Evolutionary conservation across 2,888 invertebrate genomes (phyloP).

Genomic region (Stenotaenia linearis): DNA sequence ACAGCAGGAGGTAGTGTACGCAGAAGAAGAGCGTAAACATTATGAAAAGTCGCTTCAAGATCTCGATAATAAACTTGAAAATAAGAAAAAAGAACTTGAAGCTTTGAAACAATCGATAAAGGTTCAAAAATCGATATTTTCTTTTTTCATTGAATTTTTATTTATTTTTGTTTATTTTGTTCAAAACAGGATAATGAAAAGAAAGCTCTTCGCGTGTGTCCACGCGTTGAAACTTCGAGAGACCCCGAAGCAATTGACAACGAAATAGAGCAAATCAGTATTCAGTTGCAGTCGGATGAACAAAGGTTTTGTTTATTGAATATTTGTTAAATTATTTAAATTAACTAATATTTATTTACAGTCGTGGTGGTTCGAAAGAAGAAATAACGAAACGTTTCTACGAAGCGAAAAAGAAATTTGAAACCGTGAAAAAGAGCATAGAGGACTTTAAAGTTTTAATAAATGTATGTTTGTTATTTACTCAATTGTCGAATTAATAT

Average conservation of each 20-base stretch:
- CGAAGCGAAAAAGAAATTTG: constrained; percentile 42
- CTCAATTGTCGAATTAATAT: too few relatives aligned
- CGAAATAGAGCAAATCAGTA: constrained; percentile 44
- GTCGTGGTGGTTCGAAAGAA: constrained; percentile 44
- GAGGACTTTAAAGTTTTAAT: constrained; percentile 38
- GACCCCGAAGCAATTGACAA: constrained; percentile 42
- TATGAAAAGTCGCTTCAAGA: constrained; percentile 42
- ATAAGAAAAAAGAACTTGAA: constrained; percentile 39
- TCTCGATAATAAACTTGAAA: constrained; percentile 41
- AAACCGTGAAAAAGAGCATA: constrained; percentile 41
- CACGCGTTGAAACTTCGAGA: constrained; percentile 42
- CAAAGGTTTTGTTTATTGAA: constrained; percentile 41
- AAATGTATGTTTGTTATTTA: too few relatives aligned
- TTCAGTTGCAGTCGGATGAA: constrained; percentile 43
- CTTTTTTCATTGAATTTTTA: too few relatives aligned
- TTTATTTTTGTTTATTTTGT: neutral
- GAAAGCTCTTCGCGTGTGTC: constrained; percentile 43
- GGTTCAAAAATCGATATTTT: too few relatives aligned
- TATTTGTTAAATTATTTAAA: neutral
- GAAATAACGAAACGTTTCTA: constrained; percentile 43
- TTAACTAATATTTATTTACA: too few relatives aligned
- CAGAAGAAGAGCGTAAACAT: constrained; percentile 41
- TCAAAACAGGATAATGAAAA: constrained; percentile 29
- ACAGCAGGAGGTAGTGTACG: constrained; percentile 41
- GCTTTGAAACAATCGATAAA: constrained; percentile 28